These are phyloP conservation scores for Limenitis camilla DNA, from an alignment of 2,888 invertebrate genomes.

Conservation along the genomic window DNA sequence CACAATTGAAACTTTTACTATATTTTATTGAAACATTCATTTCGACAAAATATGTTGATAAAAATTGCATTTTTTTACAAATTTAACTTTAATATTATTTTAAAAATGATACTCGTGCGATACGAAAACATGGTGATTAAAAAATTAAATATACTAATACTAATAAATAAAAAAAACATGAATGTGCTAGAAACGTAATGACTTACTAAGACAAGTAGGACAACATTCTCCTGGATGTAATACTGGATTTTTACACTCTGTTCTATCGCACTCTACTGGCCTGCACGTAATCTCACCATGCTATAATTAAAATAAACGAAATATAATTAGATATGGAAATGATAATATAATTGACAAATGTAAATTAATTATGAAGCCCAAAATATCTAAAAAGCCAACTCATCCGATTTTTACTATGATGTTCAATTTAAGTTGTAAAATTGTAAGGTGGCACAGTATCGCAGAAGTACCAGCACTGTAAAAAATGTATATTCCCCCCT, in stretches of 20 bases:
- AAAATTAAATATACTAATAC: neutral
- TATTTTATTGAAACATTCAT: too few species aligned
- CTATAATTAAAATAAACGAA: constrained; percentile 56
- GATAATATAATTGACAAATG: neutral
- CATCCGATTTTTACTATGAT: too few species aligned
- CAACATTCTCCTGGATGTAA: constrained; percentile 87
- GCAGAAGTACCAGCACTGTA: too few species aligned
- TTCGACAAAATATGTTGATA: too few species aligned
- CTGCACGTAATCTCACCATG: constrained; percentile 90
- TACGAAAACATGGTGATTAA: neutral
- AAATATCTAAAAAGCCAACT: too few species aligned
- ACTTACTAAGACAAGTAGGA: constrained; percentile 89
- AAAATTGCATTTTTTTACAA: too few species aligned
- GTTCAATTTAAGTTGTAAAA: too few species aligned
- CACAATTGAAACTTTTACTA: too few species aligned
- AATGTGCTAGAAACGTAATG: neutral
- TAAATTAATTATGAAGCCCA: neutral
- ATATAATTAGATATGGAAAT: neutral
- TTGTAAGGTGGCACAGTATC: too few species aligned
- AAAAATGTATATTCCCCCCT: too few species aligned
- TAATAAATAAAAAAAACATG: neutral
- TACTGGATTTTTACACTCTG: constrained; percentile 87
- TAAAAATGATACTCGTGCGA: neutral
- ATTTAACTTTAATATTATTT: neutral
- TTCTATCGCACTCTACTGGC: constrained; percentile 85